Base-by-base conservation (phyloP, 1,140 invertebrate species). In the Drosophila gunungcola region DNA sequence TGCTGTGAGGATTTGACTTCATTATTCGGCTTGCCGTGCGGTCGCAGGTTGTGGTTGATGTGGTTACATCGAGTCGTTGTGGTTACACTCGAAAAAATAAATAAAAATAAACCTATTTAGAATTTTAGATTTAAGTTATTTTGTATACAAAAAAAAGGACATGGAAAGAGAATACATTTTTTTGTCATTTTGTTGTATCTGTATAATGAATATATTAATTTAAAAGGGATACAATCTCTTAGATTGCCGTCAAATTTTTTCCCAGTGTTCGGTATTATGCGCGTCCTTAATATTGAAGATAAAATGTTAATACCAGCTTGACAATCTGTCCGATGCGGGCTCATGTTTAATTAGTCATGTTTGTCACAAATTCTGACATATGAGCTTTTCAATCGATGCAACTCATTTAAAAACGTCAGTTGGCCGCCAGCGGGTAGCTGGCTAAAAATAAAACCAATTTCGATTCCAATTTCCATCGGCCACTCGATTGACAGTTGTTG, bases 321-420 rank as follows among this genome's bases (percentile, higher is more conserved):
- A 89, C 79, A 83, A 53, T 60, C 41, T 83, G 83, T 78, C 83
- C 74, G 49, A 56, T 73, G 60, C 55, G 62, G 60, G 61, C 45
- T 45, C 60, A 61, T 41, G 56, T 73, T 86, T 86, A 85, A 85
- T 86, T 85, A 85, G 73, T 86, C 83, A 86, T 82, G 64, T 76
- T 75, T 64, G 57, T 80, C 78, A 60, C 43, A 60, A 77, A 77
- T 80, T 77, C 64, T 85, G 73, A 85, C 81, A 85, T 67, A 52
- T 52, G 56, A 13, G 62, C 58, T 69, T 83, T 79, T 65, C 58
- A 70, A 64, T 79, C 73, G 69, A 64, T 61, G 80, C 39, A 56
- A 16, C 54, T 64, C 58, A 77, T 85, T 68, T 73, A 64, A 52
- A 54, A 46, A 12, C 29, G 27, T 38, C 29, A 34, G 65, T 39